Conservation (phyloP, 2,888 invertebrate genomes). For the Cephonodes hylas region DNA sequence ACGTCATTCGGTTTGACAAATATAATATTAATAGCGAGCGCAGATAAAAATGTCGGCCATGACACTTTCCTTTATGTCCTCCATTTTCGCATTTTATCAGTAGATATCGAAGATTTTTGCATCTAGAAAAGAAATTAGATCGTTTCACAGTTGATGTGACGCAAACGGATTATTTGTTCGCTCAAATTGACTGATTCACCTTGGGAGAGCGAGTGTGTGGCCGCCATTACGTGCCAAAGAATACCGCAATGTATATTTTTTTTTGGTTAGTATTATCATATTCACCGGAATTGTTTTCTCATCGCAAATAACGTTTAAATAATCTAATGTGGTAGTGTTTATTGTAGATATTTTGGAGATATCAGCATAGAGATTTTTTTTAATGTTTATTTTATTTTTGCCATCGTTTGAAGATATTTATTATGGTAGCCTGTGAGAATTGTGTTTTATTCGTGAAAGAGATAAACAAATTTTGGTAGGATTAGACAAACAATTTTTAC, state of each 20-base stretch:
- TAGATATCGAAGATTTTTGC: neutral
- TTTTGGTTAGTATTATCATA: neutral
- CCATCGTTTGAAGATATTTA: too few species aligned
- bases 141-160: neutral
- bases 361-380: neutral
- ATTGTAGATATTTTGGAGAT: neutral
- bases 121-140: neutral
- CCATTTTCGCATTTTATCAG: neutral
- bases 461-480: too few species aligned
- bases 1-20: neutral
- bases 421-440: too few species aligned
- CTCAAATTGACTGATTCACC: constrained; percentile 8
- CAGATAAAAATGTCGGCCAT: neutral
- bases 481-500: too few species aligned
- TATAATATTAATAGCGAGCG: neutral
- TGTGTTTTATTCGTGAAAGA: too few species aligned
- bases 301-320: too few species aligned
- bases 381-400: neutral
- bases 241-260: neutral
- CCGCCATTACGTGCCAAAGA: neutral
- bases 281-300: neutral
- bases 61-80: neutral
- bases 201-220: neutral
- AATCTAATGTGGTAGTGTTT: too few species aligned
- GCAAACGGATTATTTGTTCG: neutral